Evolutionary conservation across 37 sponge, comb jelly and placozoan genomes (phyloP), one percentile per base, ranked within the genome.

Genomic region (Aplysina aerophoba): DNA sequence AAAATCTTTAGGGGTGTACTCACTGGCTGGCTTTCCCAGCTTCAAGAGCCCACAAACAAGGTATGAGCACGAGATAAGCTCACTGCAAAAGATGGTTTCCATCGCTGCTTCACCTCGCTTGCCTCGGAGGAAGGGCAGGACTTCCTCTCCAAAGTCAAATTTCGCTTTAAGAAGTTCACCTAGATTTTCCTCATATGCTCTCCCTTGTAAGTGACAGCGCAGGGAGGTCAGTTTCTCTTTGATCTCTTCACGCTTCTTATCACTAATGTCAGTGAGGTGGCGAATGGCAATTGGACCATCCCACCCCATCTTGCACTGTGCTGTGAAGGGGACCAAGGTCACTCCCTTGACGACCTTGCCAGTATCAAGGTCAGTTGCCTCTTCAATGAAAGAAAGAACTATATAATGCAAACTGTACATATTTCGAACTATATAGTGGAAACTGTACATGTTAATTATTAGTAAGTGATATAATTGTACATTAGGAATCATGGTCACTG

Each of bases 61-160:
- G 73, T 85, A 85, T 28, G 85, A 73, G 0, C 25, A 28, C 13
- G 85, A 73, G 20, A 85, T 75, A 54, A 85, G 41, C 57, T 85
- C 75, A 28, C 75, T 73, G 55, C 85, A 85, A 58, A 85, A 85
- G 27, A 85, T 28, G 28, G 54, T 73, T 30, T 38, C 36, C 13
- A 85, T 50, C 31, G 57, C 85, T 30, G 74, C 85, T 34, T 85
- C 85, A 31, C 15, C 55, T 55, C 75, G 16, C 74, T 72, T 16
- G n/a, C n/a, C n/a, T n/a, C n/a, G n/a, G n/a, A n/a, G 97, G 15
- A 95, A 88, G 93, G 62, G 61, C 44, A 80, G 69, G 54, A 40
- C 35, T 24, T 79, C 62, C 72, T 28, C 62, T 69, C 84, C 91
- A 0, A 75, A 71, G 55, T 33, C 72, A 0, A 87, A 93, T 44